Conservation (phyloP, 2,888 invertebrate species). For the Brachyopa scutellaris region DNA sequence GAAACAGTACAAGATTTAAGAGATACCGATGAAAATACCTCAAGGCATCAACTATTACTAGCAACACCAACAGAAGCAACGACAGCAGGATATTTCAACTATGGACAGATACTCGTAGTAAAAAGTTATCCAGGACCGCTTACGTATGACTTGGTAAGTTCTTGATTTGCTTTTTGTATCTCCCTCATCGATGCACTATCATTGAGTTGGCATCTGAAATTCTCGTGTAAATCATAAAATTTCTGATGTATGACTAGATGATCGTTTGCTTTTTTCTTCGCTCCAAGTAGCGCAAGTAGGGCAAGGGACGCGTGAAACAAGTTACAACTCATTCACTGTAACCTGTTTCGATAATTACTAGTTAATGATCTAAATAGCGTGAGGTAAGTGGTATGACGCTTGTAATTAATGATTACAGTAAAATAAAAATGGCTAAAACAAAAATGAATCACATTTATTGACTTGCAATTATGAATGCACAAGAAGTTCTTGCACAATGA, state of each 20-base stretch:
- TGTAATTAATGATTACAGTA: conserved; percentile 39
- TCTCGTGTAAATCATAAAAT: conserved; percentile 69
- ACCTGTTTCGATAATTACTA: conserved; percentile 67
- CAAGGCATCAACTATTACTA: conserved; percentile 37
- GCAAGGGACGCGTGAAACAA: conserved; percentile 30
- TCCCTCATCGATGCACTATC: conserved; percentile 44
- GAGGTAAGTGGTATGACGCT: conserved; percentile 45
- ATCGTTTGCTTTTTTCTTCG: conserved; percentile 24
- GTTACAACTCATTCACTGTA: conserved; percentile 60
- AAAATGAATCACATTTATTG: conserved; percentile 57
- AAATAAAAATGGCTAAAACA: conserved; percentile 54
- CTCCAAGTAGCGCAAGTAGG: background rate
- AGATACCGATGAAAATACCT: conserved; percentile 64
- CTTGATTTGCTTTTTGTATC: background rate
- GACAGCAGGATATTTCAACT: conserved; percentile 32
- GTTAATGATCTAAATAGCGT: conserved; percentile 68
- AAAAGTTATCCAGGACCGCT: background rate
- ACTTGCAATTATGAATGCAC: conserved; percentile 63
- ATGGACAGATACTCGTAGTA: conserved; percentile 8
- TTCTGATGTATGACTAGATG: conserved; percentile 66
- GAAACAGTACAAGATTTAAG: conserved; percentile 57
- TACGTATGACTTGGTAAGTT: conserved; percentile 11
- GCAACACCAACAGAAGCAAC: background rate
- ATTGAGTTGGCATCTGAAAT: conserved; percentile 58
- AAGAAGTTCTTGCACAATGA: conserved; percentile 10